Base-by-base conservation (phyloP, 2,888 invertebrate species). In the Desoria tigrina region DNA sequence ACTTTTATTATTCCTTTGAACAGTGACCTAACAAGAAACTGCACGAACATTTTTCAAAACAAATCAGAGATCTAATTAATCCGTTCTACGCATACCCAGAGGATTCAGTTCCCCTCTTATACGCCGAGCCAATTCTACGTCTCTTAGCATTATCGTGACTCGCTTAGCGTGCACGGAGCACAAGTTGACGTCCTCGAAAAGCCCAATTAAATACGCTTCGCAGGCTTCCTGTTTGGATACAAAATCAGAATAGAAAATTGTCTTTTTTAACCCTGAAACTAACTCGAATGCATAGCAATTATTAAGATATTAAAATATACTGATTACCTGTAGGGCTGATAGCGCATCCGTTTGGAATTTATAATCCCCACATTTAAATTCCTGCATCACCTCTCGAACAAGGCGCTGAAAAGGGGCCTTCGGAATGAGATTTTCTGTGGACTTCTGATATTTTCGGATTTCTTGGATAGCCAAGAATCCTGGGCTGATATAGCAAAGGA, bases 121-220 rank as follows among this genome's bases (percentile, higher is more conserved):
- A 85, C 95, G 89, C 81, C 94, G 88, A 69, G 95, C 95, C 81
- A 96, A 85, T 83, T 95, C 94, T 79, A 96, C 95, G 81, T 96
- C 95, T 84, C 95, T 96, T 78, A 95, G 95, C 94, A 95, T 96
- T 83, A 96, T 96, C 75, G 95, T 96, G 64, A 96, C 95, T 79
- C 95, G 89, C 83, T 95, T 95, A 78, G 95, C 95, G 80, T 96
- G 96, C 81, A 96, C 95, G 76, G 95, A 95, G 84, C 94, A 95
- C 86, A 96, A 86, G 83, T 96, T 96, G 77, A 96, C 96, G 84
- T 96, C 96, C 86, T 96, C 96, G 82, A 97, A 96, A 66, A 97
- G 84, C 74, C 96, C 95, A 66, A 95, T 94, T 76, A 95, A 83
- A 81, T 93, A 93, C 14, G 93, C 92, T 82, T 93, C 92, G 89